Percentiles rank a stretch among this genome's conserved stretches.
These are phyloP conservation scores for Ailurus styani DNA, from an alignment of 2,113 vertebrate species.

Conservation along the genomic window DNA sequence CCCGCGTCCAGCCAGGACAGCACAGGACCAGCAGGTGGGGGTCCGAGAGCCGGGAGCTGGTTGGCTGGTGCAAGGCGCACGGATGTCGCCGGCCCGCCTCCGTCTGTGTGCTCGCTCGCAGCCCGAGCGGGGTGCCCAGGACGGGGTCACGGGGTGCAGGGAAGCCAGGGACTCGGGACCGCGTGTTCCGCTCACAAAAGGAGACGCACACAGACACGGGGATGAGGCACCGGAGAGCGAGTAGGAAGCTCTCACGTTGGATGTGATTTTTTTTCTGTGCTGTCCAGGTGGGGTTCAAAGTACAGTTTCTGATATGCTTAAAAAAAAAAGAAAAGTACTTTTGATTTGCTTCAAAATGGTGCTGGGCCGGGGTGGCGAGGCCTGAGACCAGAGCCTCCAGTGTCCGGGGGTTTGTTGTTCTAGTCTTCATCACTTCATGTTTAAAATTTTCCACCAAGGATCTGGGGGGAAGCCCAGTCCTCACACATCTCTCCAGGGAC, in stretches of 20 bases:
- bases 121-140: not conserved
- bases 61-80: not conserved
- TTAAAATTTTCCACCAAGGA: not conserved
- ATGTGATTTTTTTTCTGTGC: not conserved
- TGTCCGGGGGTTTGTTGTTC: accelerated
- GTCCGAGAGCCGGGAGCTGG: not conserved
- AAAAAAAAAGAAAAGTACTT: not conserved
- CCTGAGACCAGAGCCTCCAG: not conserved
- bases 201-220: not conserved
- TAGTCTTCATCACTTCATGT: not conserved
- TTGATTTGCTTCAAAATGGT: not conserved
- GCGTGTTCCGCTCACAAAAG: not conserved
- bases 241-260: not conserved
- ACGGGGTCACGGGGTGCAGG: accelerated
- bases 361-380: not conserved
- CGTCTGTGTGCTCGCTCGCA: not conserved
- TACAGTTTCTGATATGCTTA: not conserved
- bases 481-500: not conserved
- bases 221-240: not conserved
- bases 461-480: not conserved
- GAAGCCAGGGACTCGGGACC: not conserved
- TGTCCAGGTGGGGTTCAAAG: not conserved
- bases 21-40: not conserved
- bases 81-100: not conserved
- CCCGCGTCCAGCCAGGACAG: accelerated